Base-by-base conservation (phyloP, 2,113 vertebrate genomes). In the Gobius niger region DNA sequence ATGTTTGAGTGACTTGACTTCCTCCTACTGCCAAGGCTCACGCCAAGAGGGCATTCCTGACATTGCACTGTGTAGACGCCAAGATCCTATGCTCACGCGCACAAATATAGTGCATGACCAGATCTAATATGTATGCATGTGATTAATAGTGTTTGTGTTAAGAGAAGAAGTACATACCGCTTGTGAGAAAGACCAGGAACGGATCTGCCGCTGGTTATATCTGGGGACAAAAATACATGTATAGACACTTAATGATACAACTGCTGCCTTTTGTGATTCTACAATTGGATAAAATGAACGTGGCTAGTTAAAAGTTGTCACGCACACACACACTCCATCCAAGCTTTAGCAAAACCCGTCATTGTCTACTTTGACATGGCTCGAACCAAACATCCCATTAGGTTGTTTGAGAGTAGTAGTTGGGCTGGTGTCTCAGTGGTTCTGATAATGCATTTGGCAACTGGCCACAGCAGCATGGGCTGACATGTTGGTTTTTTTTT, bases 101-200 rank as follows among this genome's bases (percentile, higher is more conserved):
- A 49, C 16, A 63, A 51, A 59, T 3, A 60, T 47, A 67, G 63
- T 44, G 18, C 14, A 47, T 42, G 7, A 40, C 44, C 44, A 49
- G 19, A 13, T 57, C 24, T 24, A 57, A 57, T 59, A 51, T 7
- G 12, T 1, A 56, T 63, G 61, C 44, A 63, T 60, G 56, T 63
- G 52, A 64, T 0, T 42, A 34, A 68, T 18, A 8, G 42, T 16
- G 4, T 40, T 72, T 11, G 6, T 11, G 63, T 66, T 46, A 18
- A 47, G 2, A 18, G 9, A 7, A 24, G 40, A 70, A 15, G 49
- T 16, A 9, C 93, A 92, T 89, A 93, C 93, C 52, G 93, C 93
- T 86, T 93, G 93, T 70, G 93, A 93, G 82, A 93, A 93, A 46
- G 93, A 93, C 92, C 92, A 93, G 82, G 92, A 92, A 59, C 90